A percentile compares a stretch with the other conserved stretches of the same genome.
phyloP scores from a whole-genome alignment of 2,113 vertebrate species.

The Cervus canadensis region DNA sequence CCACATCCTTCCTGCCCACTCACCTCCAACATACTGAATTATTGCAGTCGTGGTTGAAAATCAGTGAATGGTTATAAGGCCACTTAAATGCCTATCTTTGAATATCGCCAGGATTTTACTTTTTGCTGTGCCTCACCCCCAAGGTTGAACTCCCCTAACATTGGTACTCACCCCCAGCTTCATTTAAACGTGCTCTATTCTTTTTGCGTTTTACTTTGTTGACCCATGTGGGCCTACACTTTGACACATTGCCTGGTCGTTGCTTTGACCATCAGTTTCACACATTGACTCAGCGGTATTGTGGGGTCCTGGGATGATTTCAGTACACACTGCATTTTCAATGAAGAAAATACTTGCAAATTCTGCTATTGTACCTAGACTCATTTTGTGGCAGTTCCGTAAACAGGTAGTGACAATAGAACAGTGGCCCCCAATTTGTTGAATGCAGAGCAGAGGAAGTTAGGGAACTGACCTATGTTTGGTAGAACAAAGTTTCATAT shows the following conservation, averaged over 20 bases:
- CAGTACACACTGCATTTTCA: not conserved
- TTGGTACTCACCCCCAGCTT: not conserved
- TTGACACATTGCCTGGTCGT: not conserved
- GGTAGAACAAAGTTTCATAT: not conserved
- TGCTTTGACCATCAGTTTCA: not conserved
- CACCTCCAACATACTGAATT: not conserved
- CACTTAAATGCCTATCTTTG: not conserved
- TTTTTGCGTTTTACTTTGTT: not conserved
- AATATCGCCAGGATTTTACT: not conserved
- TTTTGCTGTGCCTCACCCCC: not conserved
- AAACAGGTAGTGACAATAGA: not conserved
- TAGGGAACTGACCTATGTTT: not conserved
- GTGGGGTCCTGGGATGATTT: not conserved
- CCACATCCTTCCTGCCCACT: not conserved
- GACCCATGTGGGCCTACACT: not conserved
- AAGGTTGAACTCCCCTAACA: not conserved
- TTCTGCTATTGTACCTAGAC: not conserved
- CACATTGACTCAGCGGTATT: not conserved
- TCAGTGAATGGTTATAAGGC: not conserved
- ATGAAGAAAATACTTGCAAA: not conserved
- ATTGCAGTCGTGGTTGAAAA: not conserved
- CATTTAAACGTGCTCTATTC: not conserved
- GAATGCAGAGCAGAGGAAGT: not conserved
- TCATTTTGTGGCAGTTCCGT: not conserved
- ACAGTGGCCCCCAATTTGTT: not conserved